Conservation (phyloP, 2,888 invertebrate genomes). For the Creontiades dilutus region DNA sequence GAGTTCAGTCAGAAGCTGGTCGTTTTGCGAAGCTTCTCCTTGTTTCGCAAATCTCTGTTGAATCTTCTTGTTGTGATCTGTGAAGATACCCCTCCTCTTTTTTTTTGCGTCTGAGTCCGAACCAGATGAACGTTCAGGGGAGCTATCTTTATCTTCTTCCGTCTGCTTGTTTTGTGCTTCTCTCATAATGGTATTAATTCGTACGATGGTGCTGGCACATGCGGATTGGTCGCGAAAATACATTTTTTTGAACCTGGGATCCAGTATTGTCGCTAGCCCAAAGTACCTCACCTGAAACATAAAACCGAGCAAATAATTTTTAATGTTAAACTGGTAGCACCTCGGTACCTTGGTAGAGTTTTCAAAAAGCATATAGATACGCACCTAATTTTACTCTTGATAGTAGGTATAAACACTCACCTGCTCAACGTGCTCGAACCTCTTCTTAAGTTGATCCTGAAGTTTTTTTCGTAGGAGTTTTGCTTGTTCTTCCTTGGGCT, state of each 20-base stretch:
- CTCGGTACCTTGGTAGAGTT: neutral
- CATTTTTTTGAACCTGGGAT: constrained; percentile 23
- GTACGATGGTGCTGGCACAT: neutral
- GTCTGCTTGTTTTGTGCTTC: neutral
- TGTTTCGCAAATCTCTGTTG: neutral
- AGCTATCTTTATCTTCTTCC: neutral
- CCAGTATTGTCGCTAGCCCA: constrained; percentile 19
- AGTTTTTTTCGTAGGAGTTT: constrained; percentile 2
- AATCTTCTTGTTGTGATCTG: constrained; percentile 1
- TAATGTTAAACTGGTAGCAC: too few species aligned
- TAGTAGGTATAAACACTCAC: neutral
- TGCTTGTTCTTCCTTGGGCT: neutral
- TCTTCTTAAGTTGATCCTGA: constrained; percentile 12
- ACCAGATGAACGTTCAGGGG: neutral
- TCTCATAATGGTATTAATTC: constrained; percentile 4
- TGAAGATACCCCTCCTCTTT: constrained; percentile 8
- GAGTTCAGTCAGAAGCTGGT: neutral
- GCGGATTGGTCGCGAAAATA: constrained; percentile 21
- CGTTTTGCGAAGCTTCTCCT: neutral
- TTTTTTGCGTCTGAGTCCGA: neutral
- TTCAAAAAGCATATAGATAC: neutral
- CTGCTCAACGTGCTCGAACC: neutral
- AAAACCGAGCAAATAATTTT: neutral
- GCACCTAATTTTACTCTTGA: neutral
- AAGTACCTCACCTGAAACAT: constrained; percentile 20